Conservation (phyloP, 2,888 invertebrate species). For the Acleris sparsana region DNA sequence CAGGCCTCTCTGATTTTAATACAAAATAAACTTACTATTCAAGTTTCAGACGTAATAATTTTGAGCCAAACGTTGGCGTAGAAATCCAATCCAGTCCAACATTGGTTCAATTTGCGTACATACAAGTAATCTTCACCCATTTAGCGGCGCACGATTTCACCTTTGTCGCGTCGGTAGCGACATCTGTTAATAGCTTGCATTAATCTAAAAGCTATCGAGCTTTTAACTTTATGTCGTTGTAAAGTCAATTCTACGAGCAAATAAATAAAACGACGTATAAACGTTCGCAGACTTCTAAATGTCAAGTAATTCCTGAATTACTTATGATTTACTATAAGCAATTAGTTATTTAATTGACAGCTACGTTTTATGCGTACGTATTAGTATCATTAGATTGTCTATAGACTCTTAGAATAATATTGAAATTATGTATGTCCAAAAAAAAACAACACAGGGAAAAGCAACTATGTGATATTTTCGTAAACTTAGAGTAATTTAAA, state of each 20-base stretch:
- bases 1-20: too few species aligned
- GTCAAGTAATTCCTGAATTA: not conserved
- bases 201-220: slow-evolving; percentile 29
- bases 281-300: not conserved
- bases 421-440: too few species aligned
- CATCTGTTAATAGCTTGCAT: slow-evolving; percentile 36
- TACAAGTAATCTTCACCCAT: slow-evolving; percentile 28
- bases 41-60: too few species aligned
- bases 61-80: slow-evolving; percentile 9
- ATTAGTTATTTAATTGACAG: too few species aligned
- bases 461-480: too few species aligned
- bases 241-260: not conserved
- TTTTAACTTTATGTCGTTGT: slow-evolving; percentile 9
- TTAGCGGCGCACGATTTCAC: slow-evolving; percentile 33
- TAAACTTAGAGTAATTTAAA: too few species aligned
- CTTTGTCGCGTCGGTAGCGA: slow-evolving; percentile 36
- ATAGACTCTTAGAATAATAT: too few species aligned
- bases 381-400: too few species aligned
- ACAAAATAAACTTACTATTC: too few species aligned
- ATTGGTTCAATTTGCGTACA: slow-evolving; percentile 13
- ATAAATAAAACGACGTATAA: not conserved
- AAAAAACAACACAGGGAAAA: too few species aligned
- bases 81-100: slow-evolving; percentile 8
- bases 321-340: too few species aligned
- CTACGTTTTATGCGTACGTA: too few species aligned